These are phyloP conservation scores for Lathamus discolor DNA, from an alignment of 2,113 vertebrate genomes.

Conservation along the genomic window DNA sequence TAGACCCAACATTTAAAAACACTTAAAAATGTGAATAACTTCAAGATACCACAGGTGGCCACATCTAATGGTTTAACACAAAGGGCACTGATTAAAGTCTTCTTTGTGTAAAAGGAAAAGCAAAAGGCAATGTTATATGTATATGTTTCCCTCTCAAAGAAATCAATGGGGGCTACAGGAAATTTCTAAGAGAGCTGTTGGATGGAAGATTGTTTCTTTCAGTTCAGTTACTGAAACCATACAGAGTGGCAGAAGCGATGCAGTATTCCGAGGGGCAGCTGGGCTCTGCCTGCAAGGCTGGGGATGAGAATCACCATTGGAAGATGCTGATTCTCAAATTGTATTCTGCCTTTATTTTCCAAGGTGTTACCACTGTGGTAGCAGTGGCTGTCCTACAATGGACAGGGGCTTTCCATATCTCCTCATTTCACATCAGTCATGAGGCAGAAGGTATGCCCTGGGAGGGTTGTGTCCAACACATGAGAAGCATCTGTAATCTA, in stretches of 20 bases:
- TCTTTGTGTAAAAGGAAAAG: neutral
- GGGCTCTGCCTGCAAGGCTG: neutral
- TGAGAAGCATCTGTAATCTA: neutral
- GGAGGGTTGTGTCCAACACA: neutral
- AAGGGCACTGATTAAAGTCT: slow-evolving; percentile 45
- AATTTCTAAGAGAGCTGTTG: neutral
- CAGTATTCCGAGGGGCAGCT: neutral
- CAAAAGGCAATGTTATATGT: neutral
- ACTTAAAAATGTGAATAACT: slow-evolving; percentile 14
- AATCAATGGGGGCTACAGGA: neutral
- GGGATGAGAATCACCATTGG: neutral
- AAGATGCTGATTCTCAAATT: neutral
- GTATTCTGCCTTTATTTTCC: neutral
- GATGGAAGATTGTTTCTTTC: neutral
- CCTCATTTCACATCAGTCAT: neutral
- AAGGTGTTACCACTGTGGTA: neutral
- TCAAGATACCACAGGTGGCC: neutral
- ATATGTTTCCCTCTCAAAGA: neutral
- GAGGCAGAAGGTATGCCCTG: neutral
- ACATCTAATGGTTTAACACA: slow-evolving; percentile 10
- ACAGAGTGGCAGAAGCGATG: neutral
- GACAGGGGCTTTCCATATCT: neutral
- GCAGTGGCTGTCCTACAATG: neutral
- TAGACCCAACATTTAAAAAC: slow-evolving; percentile 9
- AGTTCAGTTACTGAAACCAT: neutral